Base-by-base conservation (phyloP, 2,797 vertebrate genomes). In the Lepilemur septentrionalis region DNA sequence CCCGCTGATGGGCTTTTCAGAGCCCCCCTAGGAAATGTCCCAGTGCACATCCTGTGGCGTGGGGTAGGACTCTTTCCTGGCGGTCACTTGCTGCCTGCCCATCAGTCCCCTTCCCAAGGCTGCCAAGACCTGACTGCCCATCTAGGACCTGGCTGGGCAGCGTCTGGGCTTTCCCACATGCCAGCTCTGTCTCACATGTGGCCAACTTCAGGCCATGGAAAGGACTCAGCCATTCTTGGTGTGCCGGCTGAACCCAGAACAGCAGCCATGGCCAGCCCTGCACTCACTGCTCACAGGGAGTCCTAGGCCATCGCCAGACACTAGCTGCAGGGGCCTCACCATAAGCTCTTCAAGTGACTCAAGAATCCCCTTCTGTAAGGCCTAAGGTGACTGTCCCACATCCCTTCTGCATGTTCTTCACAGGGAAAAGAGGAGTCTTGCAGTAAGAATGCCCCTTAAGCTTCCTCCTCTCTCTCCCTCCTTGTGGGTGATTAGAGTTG, bases 241-340 rank as follows among this genome's bases (percentile, higher is more conserved):
- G 2, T 41, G 17, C 41, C 2, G 0, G 23, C 25, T 10, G 13
- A 65, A 61, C 85, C 17, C 22, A 35, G 35, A 63, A 43, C 22
- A 23, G 14, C 4, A 6, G 59, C 30, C 9, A 22, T 55, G 46
- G 23, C 52, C 48, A 50, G 65, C 35, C 57, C 57, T 12, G 11
- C 75, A 23, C 23, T 30, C 7, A 0, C 13, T 23, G 0, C 38
- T 50, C 3, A 6, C 13, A 12, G 3, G 4, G 50, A 48, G 38
- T 55, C 48, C 38, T 65, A 22, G 38, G 22, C 85, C 38, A 10
- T 25, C n/a, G 43, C 20, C 32, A 57, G 59, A 46, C 32, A 28
- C 38, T 9, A 28, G 25, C 41, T 18, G 0, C 35, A 43, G 30
- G 7, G 18, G 0, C 41, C 82, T 70, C 46, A 30, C 13, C 28